A percentile compares a stretch with the other conserved stretches of the same genome.
Evolutionary conservation across 2,113 vertebrate species (phyloP).

Genomic region (Choloepus hoffmanni): DNA sequence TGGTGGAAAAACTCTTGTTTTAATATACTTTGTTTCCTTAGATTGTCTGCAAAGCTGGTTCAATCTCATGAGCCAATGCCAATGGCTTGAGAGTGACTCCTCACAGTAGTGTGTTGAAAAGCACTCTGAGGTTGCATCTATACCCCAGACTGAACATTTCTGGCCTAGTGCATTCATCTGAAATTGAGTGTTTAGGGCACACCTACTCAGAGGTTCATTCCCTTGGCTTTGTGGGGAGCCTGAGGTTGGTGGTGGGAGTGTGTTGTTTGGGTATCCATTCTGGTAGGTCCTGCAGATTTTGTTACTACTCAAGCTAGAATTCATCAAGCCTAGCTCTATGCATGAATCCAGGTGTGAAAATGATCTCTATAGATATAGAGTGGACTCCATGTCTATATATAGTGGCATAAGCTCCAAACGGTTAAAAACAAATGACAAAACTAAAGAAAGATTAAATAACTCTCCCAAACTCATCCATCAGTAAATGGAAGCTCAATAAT

Average conservation of each 20-base stretch:
- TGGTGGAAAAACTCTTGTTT: background rate
- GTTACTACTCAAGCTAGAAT: background rate
- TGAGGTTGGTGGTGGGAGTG: background rate
- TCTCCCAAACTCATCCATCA: background rate
- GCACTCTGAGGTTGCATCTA: background rate
- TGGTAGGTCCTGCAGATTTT: background rate
- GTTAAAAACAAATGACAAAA: background rate
- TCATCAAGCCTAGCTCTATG: background rate
- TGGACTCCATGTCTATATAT: background rate
- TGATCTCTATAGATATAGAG: background rate
- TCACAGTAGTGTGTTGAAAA: background rate
- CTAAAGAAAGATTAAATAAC: background rate
- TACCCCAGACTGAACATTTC: background rate
- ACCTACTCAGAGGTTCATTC: background rate
- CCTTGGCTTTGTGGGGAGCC: background rate
- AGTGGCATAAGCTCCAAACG: background rate
- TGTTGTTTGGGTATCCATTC: background rate
- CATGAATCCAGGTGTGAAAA: background rate
- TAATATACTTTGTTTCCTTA: background rate
- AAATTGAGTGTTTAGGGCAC: background rate
- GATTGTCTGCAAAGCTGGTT: background rate
- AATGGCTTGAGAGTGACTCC: background rate
- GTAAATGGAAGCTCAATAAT: background rate
- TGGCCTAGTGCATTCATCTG: background rate
- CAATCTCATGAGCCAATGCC: background rate